phyloP scores from a whole-genome alignment of 2,113 vertebrate species.

The Oncorhynchus clarkii region DNA sequence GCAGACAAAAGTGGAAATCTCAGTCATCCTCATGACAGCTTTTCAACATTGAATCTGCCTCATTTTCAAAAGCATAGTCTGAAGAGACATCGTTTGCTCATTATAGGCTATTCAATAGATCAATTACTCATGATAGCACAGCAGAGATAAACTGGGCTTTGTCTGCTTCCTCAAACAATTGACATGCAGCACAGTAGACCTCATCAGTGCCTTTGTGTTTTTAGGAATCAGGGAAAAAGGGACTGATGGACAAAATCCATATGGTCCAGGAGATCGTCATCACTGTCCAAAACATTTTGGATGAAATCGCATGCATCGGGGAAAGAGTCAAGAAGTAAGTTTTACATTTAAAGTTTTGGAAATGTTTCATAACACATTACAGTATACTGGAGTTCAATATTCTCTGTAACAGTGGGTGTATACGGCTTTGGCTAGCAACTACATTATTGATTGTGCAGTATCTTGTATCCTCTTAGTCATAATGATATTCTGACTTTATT shows the following conservation, averaged over 20 bases:
- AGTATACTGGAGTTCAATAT: neutral
- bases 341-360: neutral
- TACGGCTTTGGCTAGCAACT: neutral
- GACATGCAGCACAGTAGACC: slow-evolving; percentile 52
- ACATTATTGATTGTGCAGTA: neutral
- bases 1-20: slow-evolving; percentile 70
- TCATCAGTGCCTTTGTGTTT: slow-evolving; percentile 60
- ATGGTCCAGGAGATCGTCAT: slow-evolving; percentile 96
- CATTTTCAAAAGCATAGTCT: slow-evolving; percentile 66
- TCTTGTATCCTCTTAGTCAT: neutral
- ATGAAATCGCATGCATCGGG: slow-evolving; percentile 87
- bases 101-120: slow-evolving; percentile 74
- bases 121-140: slow-evolving; percentile 68
- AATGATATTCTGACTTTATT: neutral
- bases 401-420: neutral
- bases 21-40: slow-evolving; percentile 54
- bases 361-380: neutral
- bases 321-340: slow-evolving; percentile 97
- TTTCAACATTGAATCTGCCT: slow-evolving; percentile 54
- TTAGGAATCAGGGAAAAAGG: slow-evolving; percentile 90
- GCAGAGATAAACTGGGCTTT: slow-evolving; percentile 66
- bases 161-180: slow-evolving; percentile 60
- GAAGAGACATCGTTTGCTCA: slow-evolving; percentile 71
- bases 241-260: slow-evolving; percentile 92
- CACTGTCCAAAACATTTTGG: slow-evolving; percentile 86